Evolutionary conservation across 2,888 invertebrate species (phyloP), one percentile per base, ranked within the genome.

Genomic region (Tromatobia lineatoria): DNA sequence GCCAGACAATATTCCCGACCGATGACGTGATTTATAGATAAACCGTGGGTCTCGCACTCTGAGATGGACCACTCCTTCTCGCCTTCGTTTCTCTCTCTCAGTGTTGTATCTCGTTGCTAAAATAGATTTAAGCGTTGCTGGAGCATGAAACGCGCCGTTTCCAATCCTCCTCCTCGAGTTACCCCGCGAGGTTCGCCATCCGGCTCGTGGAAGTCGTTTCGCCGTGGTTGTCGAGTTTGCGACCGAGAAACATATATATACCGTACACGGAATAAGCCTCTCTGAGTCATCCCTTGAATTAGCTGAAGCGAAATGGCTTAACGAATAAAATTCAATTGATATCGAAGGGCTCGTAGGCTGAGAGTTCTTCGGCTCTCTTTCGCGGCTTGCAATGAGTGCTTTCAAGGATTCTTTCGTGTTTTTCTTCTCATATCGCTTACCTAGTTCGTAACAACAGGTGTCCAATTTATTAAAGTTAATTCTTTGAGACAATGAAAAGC

Each of bases 201-300:
- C 80, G 83, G 73, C 69, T 74, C 69, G 47, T 70, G 50, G 73
- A 78, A 82, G 69, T 52, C 69, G 66, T 57, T 78, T 64, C 57
- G 25, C 20, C 69, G 59, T 20, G 20, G 47, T 34, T 74, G 29
- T 77, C 45, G 25, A 52, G 15, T 64, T 66, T 54, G 54, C 67
- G 54, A 52, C 66, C 54, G 42, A 42, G 18, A 42, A 23, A 47
- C 64, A 42, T 74, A 66, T 73, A 64, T 54, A 57, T 54, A 74
- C 57, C 59, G 42, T 45, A 59, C 38, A 64, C 74, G 74, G 80
- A 69, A 83, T 76, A 47, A 73, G 50, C 52, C n/a, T 11, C 38
- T 61, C 61, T 86, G 86, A 86, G 80, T 86, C 86, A 86, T 84
- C 75, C 76, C 74, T 85, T 71, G 78, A 86, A 78, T 85, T 85